Base-by-base conservation (phyloP, 2,797 vertebrate genomes). In the Labroides dimidiatus region DNA sequence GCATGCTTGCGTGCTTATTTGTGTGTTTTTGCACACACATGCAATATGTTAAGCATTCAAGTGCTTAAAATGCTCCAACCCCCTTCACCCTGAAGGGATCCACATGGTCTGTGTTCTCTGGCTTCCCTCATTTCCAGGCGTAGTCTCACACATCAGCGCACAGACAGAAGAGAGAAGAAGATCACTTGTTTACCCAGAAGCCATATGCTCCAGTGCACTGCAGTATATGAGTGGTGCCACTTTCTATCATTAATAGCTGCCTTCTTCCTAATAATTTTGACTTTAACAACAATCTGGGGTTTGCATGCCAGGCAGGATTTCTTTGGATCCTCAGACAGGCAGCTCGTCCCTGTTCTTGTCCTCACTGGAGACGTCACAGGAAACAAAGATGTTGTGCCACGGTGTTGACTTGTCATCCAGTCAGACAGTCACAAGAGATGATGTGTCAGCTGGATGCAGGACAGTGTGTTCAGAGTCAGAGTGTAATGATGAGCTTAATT, bases 61-160 rank as follows among this genome's bases (percentile, higher is more conserved):
- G 63, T 73, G 67, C 36, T 57, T 84, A 58, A 74, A 81, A 76
- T 52, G 54, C 58, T 58, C 67, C 69, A 56, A 17, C 62, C 58
- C 48, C 66, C 33, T 72, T 73, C 24, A 59, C 72, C 85, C 80
- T 47, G 44, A 20, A 84, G 82, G 74, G 75, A 68, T 88, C 77
- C 86, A 89, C 88, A 85, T 92, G 90, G 80, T 91, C 78, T 30
- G 12, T 59, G 63, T 81, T 83, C 75, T 82, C 62, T 68, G 54
- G 51, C 42, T 75, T 59, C 52, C 23, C 62, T 82, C 69, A 84
- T 85, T 87, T 85, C 76, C 62, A 54, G 59, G 71, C 57, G 19
- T 33, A 41, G 79, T 68, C 84, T 84, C 80, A 71, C 78, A 80
- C 77, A 80, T 77, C 84, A 61, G 81, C 77, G 69, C 80, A 60